Percentiles rank a stretch among this genome's conserved stretches.
phyloP scores from a whole-genome alignment of 2,888 invertebrate genomes.

The Acrocera orbiculus region DNA sequence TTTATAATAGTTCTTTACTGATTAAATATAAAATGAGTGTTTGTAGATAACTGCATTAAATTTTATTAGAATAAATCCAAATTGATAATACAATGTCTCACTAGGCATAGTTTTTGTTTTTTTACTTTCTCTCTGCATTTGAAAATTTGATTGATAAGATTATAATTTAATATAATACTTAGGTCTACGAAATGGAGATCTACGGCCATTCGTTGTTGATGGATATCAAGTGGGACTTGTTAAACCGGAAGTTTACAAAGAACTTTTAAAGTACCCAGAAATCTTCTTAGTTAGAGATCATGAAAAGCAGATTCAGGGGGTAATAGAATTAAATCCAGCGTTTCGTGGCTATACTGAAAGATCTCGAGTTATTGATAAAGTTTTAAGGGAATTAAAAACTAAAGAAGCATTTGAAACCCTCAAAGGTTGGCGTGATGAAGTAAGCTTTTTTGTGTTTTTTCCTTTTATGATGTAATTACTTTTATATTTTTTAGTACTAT shows the following conservation, averaged over 20 bases:
- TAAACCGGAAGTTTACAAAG: slow-evolving; percentile 64
- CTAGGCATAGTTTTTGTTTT: slow-evolving; percentile 1
- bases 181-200: slow-evolving; percentile 58
- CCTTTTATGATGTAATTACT: neutral
- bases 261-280: slow-evolving; percentile 65
- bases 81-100: neutral
- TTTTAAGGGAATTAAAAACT: slow-evolving; percentile 55
- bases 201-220: slow-evolving; percentile 73
- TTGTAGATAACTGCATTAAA: too few relatives aligned
- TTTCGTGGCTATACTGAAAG: slow-evolving; percentile 72
- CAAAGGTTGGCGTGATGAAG: slow-evolving; percentile 88
- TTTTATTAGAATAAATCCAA: too few relatives aligned
- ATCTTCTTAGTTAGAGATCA: slow-evolving; percentile 36
- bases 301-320: slow-evolving; percentile 38
- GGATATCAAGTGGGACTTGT: slow-evolving; percentile 81
- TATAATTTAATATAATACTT: slow-evolving; percentile 13
- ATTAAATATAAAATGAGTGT: too few relatives aligned
- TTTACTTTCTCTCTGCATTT: neutral
- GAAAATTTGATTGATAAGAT: neutral
- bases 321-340: slow-evolving; percentile 71
- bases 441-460: slow-evolving; percentile 20
- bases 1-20: too few relatives aligned
- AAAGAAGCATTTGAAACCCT: slow-evolving; percentile 64
- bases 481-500: slow-evolving; percentile 45
- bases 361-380: slow-evolving; percentile 57